These are phyloP conservation scores for Mythimna albipuncta DNA, from an alignment of 2,888 invertebrate genomes.

Conservation along the genomic window DNA sequence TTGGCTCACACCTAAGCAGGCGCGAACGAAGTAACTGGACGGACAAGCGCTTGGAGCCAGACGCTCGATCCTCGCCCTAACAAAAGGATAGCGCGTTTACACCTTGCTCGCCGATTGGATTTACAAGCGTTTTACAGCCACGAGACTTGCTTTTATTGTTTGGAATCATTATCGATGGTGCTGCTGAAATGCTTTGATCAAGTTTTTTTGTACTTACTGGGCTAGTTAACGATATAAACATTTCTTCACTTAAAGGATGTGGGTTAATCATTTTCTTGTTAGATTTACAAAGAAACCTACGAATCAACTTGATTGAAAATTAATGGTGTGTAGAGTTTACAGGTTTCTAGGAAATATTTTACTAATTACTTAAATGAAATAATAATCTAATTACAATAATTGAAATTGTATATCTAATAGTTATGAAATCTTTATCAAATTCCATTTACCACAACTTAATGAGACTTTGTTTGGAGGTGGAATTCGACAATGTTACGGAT, in stretches of 20 bases:
- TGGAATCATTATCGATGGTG: constrained; percentile 37
- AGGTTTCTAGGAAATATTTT: too few relatives aligned
- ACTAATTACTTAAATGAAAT: too few relatives aligned
- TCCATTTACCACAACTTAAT: too few relatives aligned
- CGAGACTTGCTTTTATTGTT: constrained; percentile 43
- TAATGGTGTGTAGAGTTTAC: too few relatives aligned
- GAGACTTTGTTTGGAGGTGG: too few relatives aligned
- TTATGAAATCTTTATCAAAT: too few relatives aligned
- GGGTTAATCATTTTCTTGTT: neutral
- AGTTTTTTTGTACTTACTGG: constrained; percentile 6
- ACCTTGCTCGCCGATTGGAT: constrained; percentile 49
- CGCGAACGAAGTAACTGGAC: constrained; percentile 86
- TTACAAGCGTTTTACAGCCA: constrained; percentile 52
- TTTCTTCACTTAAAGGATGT: neutral
- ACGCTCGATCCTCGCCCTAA: constrained; percentile 65
- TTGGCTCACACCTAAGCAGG: constrained; percentile 83
- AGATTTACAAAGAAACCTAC: neutral
- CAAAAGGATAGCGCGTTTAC: constrained; percentile 77
- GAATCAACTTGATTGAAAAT: too few relatives aligned
- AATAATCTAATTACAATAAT: too few relatives aligned
- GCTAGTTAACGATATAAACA: neutral
- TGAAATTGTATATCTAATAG: too few relatives aligned
- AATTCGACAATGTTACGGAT: too few relatives aligned
- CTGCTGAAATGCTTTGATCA: constrained; percentile 43
- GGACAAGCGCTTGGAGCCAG: constrained; percentile 53